A percentile compares a stretch with the other conserved stretches of the same genome.
These are phyloP conservation scores for Benitochromis conjunctus DNA, from an alignment of 2,113 vertebrate genomes.

Conservation along the genomic window DNA sequence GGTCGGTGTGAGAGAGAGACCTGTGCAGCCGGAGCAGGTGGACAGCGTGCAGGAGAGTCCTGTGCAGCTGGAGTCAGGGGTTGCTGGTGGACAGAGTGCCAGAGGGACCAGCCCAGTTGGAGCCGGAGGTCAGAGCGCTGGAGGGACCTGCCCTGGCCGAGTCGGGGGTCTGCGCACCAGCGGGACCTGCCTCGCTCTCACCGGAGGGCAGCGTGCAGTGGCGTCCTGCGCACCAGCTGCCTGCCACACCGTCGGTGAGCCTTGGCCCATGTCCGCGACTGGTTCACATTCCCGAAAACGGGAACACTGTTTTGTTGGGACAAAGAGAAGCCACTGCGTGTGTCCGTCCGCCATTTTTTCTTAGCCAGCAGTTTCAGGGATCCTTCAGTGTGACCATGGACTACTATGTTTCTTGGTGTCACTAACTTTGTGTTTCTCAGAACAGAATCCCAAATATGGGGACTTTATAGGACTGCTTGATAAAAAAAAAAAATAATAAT, in stretches of 20 bases:
- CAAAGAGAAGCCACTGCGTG: no score
- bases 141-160: not conserved
- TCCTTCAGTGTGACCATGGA: not conserved
- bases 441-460: no score
- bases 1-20: not conserved
- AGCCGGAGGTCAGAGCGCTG: no score
- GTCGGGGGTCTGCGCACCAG: not conserved
- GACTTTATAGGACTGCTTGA: not conserved
- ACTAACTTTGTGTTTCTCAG: not conserved
- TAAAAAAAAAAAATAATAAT: accelerated
- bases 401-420: not conserved
- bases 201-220: not conserved
- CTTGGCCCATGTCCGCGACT: not conserved
- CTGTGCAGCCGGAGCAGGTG: not conserved
- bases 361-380: not conserved
- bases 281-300: not conserved
- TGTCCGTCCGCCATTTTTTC: not conserved
- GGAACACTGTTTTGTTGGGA: not conserved
- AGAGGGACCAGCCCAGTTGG: no score
- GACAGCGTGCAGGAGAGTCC: no score
- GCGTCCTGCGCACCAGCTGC: not conserved
- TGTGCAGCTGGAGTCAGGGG: no score
- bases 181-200: accelerated
- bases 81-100: no score
- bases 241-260: not conserved